These are phyloP conservation scores for Cephus sareptanus DNA, from an alignment of 2,888 invertebrate species.

Conservation along the genomic window DNA sequence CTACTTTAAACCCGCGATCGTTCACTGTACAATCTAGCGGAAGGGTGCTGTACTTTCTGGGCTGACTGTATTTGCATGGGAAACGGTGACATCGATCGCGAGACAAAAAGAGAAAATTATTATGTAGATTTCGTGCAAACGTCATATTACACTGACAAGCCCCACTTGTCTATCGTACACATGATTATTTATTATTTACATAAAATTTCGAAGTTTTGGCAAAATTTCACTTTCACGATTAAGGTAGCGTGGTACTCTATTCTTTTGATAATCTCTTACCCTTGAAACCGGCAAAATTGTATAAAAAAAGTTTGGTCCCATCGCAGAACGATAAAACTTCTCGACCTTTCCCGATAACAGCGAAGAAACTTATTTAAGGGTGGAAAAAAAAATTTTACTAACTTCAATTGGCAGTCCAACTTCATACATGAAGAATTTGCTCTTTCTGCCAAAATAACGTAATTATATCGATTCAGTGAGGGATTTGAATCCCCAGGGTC, in stretches of 20 bases:
- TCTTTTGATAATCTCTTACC: too few relatives aligned
- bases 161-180: neutral
- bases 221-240: too few relatives aligned
- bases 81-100: neutral
- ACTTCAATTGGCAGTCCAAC: neutral
- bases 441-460: neutral
- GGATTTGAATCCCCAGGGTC: constrained; percentile 20
- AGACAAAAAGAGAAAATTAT: neutral
- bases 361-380: neutral
- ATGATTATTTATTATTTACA: neutral
- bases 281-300: neutral
- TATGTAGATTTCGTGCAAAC: neutral
- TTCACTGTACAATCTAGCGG: neutral
- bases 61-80: neutral
- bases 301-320: neutral
- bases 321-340: neutral
- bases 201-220: neutral
- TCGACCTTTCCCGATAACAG: neutral
- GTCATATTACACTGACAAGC: neutral
- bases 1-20: neutral
- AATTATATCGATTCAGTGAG: neutral
- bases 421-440: neutral
- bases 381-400: neutral
- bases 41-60: neutral
- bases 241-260: too few relatives aligned